Evolutionary conservation across 2,113 vertebrate genomes (phyloP).

Genomic region (Corvus cornix): DNA sequence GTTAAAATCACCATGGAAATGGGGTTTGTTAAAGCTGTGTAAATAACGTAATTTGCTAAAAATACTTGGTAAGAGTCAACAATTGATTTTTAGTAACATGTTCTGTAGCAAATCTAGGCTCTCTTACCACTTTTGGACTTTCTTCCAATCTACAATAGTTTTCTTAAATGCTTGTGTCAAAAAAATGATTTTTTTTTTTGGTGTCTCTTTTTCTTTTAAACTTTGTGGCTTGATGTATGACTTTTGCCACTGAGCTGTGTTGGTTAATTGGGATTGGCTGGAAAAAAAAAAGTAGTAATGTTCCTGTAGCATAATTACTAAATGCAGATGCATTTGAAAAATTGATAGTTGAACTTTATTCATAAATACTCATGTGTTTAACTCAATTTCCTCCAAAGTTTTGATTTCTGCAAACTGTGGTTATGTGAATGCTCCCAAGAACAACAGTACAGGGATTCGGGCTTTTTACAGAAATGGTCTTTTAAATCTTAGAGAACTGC

Average conservation of each 20-base stretch:
- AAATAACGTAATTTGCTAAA: not conserved
- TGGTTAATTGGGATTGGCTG: not conserved
- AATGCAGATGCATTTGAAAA: not conserved
- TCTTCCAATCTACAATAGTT: not conserved
- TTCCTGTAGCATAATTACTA: not conserved
- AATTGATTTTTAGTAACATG: not conserved
- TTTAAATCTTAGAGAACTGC: not conserved
- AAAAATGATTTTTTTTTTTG: not conserved
- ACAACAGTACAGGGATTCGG: not conserved
- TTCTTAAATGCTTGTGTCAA: not conserved
- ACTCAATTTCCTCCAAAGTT: not conserved
- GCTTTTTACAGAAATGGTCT: not conserved
- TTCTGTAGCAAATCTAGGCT: not conserved
- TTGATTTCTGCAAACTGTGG: not conserved
- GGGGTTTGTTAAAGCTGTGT: not conserved
- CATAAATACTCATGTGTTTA: not conserved
- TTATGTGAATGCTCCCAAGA: conserved; percentile 32
- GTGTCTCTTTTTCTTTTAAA: not conserved
- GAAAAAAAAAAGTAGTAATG: not conserved
- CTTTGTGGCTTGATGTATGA: not conserved
- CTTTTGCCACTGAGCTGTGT: not conserved
- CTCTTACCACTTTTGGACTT: not conserved
- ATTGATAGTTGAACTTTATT: not conserved
- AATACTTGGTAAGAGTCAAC: not conserved
- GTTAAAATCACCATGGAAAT: not conserved